A percentile compares a stretch with the other conserved stretches of the same genome.
Evolutionary conservation across 2,797 vertebrate species (phyloP).

Genomic region (Mus caroli): DNA sequence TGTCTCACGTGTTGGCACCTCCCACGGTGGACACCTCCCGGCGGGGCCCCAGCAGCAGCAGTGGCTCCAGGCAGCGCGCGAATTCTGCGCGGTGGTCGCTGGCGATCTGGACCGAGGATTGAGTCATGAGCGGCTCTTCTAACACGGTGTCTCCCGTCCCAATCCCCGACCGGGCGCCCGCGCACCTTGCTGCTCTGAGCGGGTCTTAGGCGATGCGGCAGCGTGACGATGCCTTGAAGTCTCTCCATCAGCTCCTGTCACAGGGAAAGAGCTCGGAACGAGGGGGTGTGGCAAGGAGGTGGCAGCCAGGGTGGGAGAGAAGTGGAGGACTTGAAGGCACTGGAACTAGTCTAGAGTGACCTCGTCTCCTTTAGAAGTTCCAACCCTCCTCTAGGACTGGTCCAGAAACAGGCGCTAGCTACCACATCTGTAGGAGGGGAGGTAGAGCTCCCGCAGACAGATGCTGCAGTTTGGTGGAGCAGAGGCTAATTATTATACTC

Average conservation of each 20-base stretch:
- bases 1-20: slow-evolving; percentile 68
- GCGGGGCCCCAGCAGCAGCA: slow-evolving; percentile 91
- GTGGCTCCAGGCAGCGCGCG: slow-evolving; percentile 93
- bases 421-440: neutral
- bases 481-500: neutral
- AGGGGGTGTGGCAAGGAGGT: too few relatives aligned
- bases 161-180: accelerated
- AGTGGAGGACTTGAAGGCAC: neutral
- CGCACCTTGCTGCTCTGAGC: slow-evolving; percentile 95
- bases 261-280: neutral
- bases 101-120: slow-evolving; percentile 90
- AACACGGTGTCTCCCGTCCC: accelerated
- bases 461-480: accelerated
- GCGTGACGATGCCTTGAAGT: slow-evolving; percentile 93
- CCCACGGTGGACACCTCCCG: slow-evolving; percentile 85
- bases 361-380: too few relatives aligned
- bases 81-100: slow-evolving; percentile 95
- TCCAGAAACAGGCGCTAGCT: neutral
- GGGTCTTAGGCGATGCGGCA: slow-evolving; percentile 93
- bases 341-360: neutral
- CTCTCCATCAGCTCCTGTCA: slow-evolving; percentile 95
- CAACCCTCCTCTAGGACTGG: neutral
- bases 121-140: neutral
- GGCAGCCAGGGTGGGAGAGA: neutral
- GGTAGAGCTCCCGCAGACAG: neutral